A percentile compares a stretch with the other conserved stretches of the same genome.
Conservation (phyloP, 2,888 invertebrate genomes). For the Troides oblongomaculatus region DNA sequence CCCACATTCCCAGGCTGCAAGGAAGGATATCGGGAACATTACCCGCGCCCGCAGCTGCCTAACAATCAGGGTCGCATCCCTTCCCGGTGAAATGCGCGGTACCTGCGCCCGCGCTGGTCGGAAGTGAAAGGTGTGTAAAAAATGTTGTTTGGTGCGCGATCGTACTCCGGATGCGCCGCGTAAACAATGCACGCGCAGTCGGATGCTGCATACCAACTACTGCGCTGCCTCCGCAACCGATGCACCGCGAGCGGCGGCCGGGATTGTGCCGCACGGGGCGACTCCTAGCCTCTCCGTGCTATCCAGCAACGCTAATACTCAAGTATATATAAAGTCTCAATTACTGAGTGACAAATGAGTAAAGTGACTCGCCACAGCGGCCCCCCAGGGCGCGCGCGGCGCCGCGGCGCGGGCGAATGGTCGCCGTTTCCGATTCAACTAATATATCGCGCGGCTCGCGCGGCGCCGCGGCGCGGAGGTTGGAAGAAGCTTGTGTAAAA, state of each 20-base stretch:
- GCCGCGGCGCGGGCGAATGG: no score
- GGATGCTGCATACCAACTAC: slow-evolving; percentile 38
- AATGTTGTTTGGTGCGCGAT: slow-evolving; percentile 45
- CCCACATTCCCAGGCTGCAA: slow-evolving; percentile 53
- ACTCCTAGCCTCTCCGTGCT: no score
- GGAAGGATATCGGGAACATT: slow-evolving; percentile 54
- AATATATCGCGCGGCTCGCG: background rate
- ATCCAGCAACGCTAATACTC: no score
- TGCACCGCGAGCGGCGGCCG: background rate
- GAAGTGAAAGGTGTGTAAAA: slow-evolving; percentile 74
- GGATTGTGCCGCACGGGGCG: no score
- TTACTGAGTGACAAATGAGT: no score
- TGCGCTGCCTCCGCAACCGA: slow-evolving; percentile 4
- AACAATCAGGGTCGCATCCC: slow-evolving; percentile 50
- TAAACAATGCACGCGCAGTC: slow-evolving; percentile 46
- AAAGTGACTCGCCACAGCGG: no score
- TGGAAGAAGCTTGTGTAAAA: background rate
- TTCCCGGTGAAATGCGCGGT: slow-evolving; percentile 50
- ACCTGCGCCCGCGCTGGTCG: slow-evolving; percentile 61
- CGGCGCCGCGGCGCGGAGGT: slow-evolving; percentile 10
- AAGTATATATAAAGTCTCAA: no score
- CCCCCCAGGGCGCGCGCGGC: no score
- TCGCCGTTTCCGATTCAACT: no score
- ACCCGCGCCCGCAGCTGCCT: slow-evolving; percentile 53
- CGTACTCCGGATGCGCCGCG: slow-evolving; percentile 48